Evolutionary conservation across 2,113 vertebrate genomes (phyloP).

Genomic region (Ciconia boyciana): DNA sequence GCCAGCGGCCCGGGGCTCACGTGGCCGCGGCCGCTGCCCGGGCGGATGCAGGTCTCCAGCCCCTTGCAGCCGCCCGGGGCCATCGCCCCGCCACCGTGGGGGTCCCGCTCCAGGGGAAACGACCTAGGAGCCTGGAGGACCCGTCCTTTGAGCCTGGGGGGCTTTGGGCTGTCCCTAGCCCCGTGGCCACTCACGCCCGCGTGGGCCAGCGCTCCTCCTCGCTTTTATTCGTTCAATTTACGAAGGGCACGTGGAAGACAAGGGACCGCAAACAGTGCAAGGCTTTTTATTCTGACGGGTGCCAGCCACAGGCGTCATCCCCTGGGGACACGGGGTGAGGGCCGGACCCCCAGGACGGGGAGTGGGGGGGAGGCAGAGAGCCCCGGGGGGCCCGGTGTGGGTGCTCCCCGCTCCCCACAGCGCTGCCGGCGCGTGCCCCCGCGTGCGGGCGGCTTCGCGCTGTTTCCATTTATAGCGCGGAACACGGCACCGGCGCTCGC

Average conservation of each 20-base stretch:
- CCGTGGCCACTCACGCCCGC: accelerated
- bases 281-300: neutral
- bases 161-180: too few relatives aligned
- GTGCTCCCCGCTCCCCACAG: neutral
- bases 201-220: accelerated
- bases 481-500: neutral
- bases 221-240: neutral
- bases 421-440: neutral
- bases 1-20: neutral
- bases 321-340: neutral
- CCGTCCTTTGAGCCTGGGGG: accelerated
- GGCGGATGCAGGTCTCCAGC: accelerated
- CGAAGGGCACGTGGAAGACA: neutral
- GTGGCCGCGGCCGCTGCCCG: neutral
- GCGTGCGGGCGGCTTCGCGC: neutral
- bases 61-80: too few relatives aligned
- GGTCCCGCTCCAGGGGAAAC: neutral
- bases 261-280: neutral
- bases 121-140: too few relatives aligned
- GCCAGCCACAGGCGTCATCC: neutral
- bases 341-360: neutral
- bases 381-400: neutral
- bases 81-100: accelerated
- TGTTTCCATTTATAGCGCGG: neutral
- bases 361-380: neutral